Evolutionary conservation across 2,797 vertebrate genomes (phyloP).

Genomic region (Propithecus perrieri): DNA sequence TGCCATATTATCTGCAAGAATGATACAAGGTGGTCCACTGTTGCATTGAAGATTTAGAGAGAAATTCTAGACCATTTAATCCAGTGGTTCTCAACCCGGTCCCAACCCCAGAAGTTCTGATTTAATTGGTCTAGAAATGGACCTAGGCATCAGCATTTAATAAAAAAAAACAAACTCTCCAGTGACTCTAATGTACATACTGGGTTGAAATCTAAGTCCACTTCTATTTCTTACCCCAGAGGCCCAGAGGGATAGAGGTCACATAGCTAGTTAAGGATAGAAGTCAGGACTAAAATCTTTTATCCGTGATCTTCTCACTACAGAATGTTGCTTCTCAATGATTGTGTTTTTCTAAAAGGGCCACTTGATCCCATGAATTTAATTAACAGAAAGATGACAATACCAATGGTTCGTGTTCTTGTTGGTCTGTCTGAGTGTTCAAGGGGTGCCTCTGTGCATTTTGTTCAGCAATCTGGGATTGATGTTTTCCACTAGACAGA

Average conservation of each 20-base stretch:
- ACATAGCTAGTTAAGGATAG: slow-evolving; percentile 9
- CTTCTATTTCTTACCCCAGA: not conserved
- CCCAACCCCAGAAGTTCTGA: slow-evolving; percentile 14
- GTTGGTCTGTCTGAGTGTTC: not conserved
- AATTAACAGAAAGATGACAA: slow-evolving; percentile 14
- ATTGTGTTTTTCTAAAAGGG: slow-evolving; percentile 39
- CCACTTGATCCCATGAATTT: slow-evolving; percentile 18
- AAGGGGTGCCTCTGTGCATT: not conserved
- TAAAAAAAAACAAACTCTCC: not conserved
- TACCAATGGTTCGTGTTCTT: not conserved
- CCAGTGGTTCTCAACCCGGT: not conserved
- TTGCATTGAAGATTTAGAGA: not conserved
- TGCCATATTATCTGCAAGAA: not conserved
- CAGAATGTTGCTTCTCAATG: not conserved
- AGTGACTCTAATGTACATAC: slow-evolving; percentile 7
- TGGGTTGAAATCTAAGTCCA: slow-evolving; percentile 35
- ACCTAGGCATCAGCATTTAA: slow-evolving; percentile 1
- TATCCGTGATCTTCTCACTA: not conserved
- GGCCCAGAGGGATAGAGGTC: not conserved
- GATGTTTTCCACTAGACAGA: not conserved
- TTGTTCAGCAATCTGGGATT: slow-evolving; percentile 16
- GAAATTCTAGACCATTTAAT: not conserved
- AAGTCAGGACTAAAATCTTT: slow-evolving; percentile 41
- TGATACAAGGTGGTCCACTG: not conserved
- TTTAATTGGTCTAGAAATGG: slow-evolving; percentile 5